Base-by-base conservation (phyloP, 2,797 vertebrate genomes). In the Morelia viridis region DNA sequence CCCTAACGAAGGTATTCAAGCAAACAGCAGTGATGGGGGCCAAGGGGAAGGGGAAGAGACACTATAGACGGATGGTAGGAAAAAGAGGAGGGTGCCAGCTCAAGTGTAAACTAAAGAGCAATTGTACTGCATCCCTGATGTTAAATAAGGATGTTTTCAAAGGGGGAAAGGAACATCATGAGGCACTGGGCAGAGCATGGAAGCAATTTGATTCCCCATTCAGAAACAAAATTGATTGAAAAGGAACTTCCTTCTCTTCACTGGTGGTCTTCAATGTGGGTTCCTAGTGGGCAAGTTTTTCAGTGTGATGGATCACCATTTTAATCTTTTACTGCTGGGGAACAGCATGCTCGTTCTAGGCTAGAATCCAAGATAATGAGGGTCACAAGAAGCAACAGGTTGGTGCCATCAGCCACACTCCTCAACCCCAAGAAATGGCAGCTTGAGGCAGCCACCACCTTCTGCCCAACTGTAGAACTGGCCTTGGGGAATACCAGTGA, bases 101-200 rank as follows among this genome's bases (percentile, higher is more conserved):
- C 2, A 76, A 46, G 10, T 56, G 50, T 87, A 89, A 89, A 71
- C 62, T 90, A 88, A 88, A 9, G 83, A 76, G 90, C 61, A 88
- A 93, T 46, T 85, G 84, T 68, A 46, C 53, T 62, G 31, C 50
- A 58, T 22, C 56, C 58, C 46, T n/a, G 64, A 80, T 28, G 7
- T 35, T 83, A 64, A 80, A 88, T 17, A 91, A 92, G 71, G 56
- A 61, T 76, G 35, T 76, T 85, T 76, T 85, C 76, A 46, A 58
- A 85, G 85, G 53, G 53, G 4, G 53, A 41, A n/a, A 31, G 4
- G 64, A 46, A 80, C n/a, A 3, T 12, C 28, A 50, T 26, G 64
- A 60, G 64, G 56, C 19, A 0, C 8, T 86, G 88, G 62, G 71
- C 62, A 35, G 22, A 31, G 64, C 62, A 62, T 35, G 88, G 91